Evolutionary conservation across 2,888 invertebrate species (phyloP), one percentile per base, ranked within the genome.

Genomic region (Campaea margaritaria): DNA sequence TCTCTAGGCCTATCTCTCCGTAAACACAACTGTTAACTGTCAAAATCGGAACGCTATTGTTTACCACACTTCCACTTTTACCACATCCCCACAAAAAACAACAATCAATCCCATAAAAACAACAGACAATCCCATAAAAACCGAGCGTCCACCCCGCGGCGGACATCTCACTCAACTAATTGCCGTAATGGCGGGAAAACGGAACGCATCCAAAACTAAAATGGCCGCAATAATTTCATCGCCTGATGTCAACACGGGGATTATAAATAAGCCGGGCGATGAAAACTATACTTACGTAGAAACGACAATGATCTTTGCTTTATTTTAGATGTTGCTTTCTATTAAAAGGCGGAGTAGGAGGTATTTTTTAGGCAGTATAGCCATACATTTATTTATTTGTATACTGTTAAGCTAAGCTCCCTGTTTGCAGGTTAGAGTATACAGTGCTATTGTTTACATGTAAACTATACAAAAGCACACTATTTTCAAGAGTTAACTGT

Each of bases 131-230:
- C 75, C 67, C 83, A 85, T 88, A 88, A 88, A 89, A 86, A 78
- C 76, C 74, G 75, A 77, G 74, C 90, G 89, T 87, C 87, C 87
- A 81, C 79, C 69, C 82, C 55, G 73, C 67, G 63, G 83, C 88
- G 91, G 91, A 91, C 89, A 88, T 91, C 89, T 91, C 91, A 91
- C 88, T 91, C 91, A 91, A 91, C 91, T 91, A 91, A 91, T 91
- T 90, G 89, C 72, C 83, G 57, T 89, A 90, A 91, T 90, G 86
- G 90, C 85, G 86, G 88, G 87, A 87, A 79, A 89, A 86, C 81
- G 76, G 85, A 87, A 83, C 78, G 79, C 71, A 74, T 77, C 80
- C 79, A 83, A 83, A 86, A 91, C 83, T 79, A 85, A 83, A 85
- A 91, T 83, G 85, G 87, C 85, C 62, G 81, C 86, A 78, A 87